Base-by-base conservation (phyloP, 1,140 invertebrate species). In the Drosophila truncata region DNA sequence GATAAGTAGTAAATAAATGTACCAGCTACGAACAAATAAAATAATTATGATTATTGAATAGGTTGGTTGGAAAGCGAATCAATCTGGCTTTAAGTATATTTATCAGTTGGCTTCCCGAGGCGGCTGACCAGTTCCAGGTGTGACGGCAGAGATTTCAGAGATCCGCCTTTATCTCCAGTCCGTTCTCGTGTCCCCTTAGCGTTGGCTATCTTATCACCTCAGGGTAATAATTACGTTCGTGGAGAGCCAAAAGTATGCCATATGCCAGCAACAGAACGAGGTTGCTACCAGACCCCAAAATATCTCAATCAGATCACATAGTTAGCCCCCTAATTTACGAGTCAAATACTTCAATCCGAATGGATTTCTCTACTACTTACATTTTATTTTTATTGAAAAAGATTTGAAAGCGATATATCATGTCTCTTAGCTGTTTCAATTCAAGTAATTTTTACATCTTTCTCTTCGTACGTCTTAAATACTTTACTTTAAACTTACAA, bases 301-400 rank as follows among this genome's bases (percentile, higher is more conserved):
- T 23, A 52, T 31, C 18, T 35, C 18, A 16, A 20, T 4, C 31
- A 35, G 31, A 35, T 2, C 11, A 31, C 18, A 7, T 18, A 16
- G 9, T 10, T 35, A 27, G 1, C 39, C 62, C 18, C 52, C 27
- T 23, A 11, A 35, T 16, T 16, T 23, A 25, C 29, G 14, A 31
- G 20, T 31, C 20, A 69, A 47, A 42, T 27, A 41, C 27, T 33
- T 20, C 14, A 49, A 4, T n/a, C 16, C 6, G 23, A 35, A 9
- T 47, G 18, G n/a, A 46, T 49, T 46, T 57, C n/a, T 50, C 37
- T 29, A 54, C 49, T 63, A 44, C 58, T 59, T 80, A 61, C 37
- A 39, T 61, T 74, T 85, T 62, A 65, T 33, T 87, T 86, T 80
- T 86, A 87, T 87, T 85, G 78, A 85, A 84, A 85, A 85, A 64